phyloP scores from a whole-genome alignment of 2,797 vertebrate genomes.

The Urocyon cinereoargenteus region DNA sequence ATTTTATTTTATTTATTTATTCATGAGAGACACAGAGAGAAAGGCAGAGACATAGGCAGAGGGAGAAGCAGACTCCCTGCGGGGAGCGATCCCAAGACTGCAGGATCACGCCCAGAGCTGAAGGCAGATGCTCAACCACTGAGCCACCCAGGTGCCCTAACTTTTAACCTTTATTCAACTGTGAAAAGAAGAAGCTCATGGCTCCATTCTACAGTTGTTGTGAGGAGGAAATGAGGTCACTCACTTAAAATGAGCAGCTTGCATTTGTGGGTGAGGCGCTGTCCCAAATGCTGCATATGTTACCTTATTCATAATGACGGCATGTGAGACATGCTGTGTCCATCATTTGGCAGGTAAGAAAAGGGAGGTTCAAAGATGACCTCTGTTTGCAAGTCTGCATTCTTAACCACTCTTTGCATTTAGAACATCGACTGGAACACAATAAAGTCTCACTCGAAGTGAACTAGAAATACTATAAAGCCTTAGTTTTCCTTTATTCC shows the following conservation, averaged over 20 bases:
- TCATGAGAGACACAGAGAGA: too few relatives aligned
- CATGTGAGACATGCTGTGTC: not conserved
- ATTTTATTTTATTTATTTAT: too few relatives aligned
- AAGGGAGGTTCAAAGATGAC: not conserved
- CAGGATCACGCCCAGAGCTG: too few relatives aligned
- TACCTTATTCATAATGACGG: not conserved
- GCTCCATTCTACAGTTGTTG: not conserved
- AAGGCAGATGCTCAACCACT: too few relatives aligned
- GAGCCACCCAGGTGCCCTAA: not conserved
- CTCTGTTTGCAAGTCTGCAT: conserved; percentile 23
- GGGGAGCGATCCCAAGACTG: too few relatives aligned
- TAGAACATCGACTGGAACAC: not conserved
- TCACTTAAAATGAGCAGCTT: not conserved
- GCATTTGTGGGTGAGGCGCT: not conserved
- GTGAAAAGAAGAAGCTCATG: not conserved
- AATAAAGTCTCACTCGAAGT: not conserved
- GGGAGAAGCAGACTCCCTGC: too few relatives aligned
- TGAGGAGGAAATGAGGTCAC: not conserved
- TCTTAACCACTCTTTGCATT: not conserved
- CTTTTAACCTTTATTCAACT: not conserved
- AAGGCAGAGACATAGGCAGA: too few relatives aligned
- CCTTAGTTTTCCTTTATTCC: not conserved
- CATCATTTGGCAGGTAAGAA: not conserved
- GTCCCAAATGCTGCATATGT: not conserved
- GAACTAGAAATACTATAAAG: not conserved